Base-by-base conservation (phyloP, 2,888 invertebrate species). In the Acleris emargana region DNA sequence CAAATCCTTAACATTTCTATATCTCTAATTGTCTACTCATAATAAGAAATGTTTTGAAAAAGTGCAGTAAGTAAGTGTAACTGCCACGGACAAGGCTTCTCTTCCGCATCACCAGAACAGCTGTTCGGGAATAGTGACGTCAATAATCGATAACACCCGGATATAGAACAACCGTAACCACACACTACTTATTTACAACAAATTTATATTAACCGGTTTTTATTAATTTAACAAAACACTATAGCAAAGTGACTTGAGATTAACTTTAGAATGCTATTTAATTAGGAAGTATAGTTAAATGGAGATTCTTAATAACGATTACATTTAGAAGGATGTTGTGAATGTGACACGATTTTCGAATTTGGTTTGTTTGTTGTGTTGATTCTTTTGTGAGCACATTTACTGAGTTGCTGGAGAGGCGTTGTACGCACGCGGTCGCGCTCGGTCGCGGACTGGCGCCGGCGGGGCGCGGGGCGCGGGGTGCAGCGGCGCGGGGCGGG, bases 111-210 rank as follows among this genome's bases (percentile, higher is more conserved):
- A 80, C 80, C 75, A 77, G 82, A 90, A 85, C 91, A 92, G 91
- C 91, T 92, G 91, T 88, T 89, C 75, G 76, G 74, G 78, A 77
- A 67, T 78, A 78, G 80, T 83, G 82, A 81, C 76, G 82, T 77
- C 77, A 79, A 80, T 83, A 90, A 91, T 91, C 91, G 83, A 91
- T 91, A 90, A 77, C 80, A 76, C 79, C 80, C 80, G 79, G 74
- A 78, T 67, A 76, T 72, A 74, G 76, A 76, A 78, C 78, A 78
- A 82, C 75, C 77, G 78, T 78, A 75, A 82, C 81, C 78, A 73
- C 75, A 79, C 84, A 81, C 77, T 79, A 78, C 76, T 81, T 25
- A 16, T 25, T 43, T 81, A 86, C 82, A 81, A 81, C 82, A 83
- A 80, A 74, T 69, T 83, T 79, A 73, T 69, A 81, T 80, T 79